phyloP scores from a whole-genome alignment of 1,140 invertebrate genomes.

The Microplitis demolitor region DNA sequence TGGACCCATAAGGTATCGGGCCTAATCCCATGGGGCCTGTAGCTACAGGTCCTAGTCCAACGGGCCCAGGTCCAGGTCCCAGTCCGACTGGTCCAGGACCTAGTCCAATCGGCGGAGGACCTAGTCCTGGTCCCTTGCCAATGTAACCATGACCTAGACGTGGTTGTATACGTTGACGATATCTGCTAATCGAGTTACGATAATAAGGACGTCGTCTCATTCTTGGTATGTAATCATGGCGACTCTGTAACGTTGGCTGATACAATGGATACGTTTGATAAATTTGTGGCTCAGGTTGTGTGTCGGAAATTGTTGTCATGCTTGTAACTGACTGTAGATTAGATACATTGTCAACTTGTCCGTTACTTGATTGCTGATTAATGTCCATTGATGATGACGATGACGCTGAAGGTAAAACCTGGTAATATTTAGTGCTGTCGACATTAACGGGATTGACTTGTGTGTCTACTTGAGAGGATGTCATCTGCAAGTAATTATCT shows the following conservation, averaged over 20 bases:
- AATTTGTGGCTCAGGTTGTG: not conserved
- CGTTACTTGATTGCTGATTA: slow-evolving; percentile 36
- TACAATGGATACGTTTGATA: slow-evolving; percentile 9
- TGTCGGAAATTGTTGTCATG: not conserved
- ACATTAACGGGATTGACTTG: not conserved
- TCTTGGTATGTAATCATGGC: not conserved
- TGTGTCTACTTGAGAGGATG: not conserved
- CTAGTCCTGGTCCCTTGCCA: slow-evolving; percentile 33
- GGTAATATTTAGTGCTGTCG: too few relatives aligned
- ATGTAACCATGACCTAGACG: slow-evolving; percentile 34
- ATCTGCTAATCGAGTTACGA: not conserved
- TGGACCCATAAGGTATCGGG: slow-evolving; percentile 15
- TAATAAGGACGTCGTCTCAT: not conserved
- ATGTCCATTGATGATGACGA: too few relatives aligned
- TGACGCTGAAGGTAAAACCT: too few relatives aligned
- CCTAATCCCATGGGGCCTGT: too few relatives aligned
- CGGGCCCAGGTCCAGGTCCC: not conserved
- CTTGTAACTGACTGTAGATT: not conserved
- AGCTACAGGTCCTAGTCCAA: not conserved
- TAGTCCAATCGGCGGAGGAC: not conserved
- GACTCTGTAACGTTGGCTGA: not conserved
- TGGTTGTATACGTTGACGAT: slow-evolving; percentile 26
- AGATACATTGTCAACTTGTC: not conserved
- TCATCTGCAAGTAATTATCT: slow-evolving; percentile 44
- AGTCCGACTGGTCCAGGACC: not conserved